phyloP scores from a whole-genome alignment of 2,113 vertebrate species.

The Apteryx owenii region DNA sequence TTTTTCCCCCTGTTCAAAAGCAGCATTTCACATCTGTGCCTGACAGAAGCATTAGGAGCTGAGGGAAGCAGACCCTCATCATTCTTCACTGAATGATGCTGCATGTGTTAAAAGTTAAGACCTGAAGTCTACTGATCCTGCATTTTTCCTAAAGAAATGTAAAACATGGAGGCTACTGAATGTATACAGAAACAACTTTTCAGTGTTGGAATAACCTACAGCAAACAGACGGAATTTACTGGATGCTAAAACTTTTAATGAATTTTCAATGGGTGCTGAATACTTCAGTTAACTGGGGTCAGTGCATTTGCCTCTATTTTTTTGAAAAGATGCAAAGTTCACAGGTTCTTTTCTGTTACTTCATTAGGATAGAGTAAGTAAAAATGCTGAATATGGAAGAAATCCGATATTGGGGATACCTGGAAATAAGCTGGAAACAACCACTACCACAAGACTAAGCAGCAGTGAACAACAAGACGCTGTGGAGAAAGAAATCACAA shows the following conservation, averaged over 20 bases:
- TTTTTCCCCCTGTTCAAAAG: slow-evolving; percentile 77
- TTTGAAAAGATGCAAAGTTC: slow-evolving; percentile 55
- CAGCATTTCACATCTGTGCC: slow-evolving; percentile 82
- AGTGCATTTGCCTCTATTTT: slow-evolving; percentile 35
- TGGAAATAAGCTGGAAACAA: slow-evolving; percentile 52
- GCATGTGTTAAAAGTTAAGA: slow-evolving; percentile 73
- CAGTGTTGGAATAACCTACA: slow-evolving; percentile 41
- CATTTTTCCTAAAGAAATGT: slow-evolving; percentile 14
- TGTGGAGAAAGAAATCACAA: slow-evolving; percentile 66
- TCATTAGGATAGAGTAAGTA: slow-evolving; percentile 50
- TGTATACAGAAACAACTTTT: slow-evolving; percentile 65
- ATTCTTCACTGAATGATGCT: slow-evolving; percentile 39
- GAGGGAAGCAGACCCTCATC: slow-evolving; percentile 59
- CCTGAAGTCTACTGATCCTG: slow-evolving; percentile 8
- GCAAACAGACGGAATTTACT: slow-evolving; percentile 56
- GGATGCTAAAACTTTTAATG: slow-evolving; percentile 43
- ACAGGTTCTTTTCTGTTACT: slow-evolving; percentile 45
- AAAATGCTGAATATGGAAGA: slow-evolving; percentile 21
- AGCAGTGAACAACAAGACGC: slow-evolving; percentile 54
- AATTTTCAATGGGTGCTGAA: slow-evolving; percentile 71
- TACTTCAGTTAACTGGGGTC: slow-evolving; percentile 62
- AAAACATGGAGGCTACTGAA: neutral
- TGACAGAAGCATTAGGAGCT: slow-evolving; percentile 73
- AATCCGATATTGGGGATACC: slow-evolving; percentile 49
- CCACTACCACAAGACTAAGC: slow-evolving; percentile 52